A percentile compares a stretch with the other conserved stretches of the same genome.
phyloP scores from a whole-genome alignment of 2,797 vertebrate species.

The Lepus oiostolus region DNA sequence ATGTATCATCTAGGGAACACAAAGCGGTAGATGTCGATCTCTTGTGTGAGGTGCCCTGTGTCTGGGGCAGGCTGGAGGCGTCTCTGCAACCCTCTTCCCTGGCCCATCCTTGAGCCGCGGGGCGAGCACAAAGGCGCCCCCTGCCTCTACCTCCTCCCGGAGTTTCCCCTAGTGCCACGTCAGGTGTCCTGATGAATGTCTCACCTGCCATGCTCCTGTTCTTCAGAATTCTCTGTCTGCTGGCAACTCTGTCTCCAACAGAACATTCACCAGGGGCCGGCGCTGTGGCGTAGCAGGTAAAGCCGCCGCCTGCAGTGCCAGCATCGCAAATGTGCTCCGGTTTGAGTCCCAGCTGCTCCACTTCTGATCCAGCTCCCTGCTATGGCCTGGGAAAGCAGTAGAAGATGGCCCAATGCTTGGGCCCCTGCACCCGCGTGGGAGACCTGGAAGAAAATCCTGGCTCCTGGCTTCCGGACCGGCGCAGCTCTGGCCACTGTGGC shows the following conservation, averaged over 20 bases:
- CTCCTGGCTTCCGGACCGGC: too few species aligned
- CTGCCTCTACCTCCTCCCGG: neutral
- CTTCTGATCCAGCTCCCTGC: too few species aligned
- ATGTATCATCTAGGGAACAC: neutral
- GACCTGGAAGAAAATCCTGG: rapidly evolving
- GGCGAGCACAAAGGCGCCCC: neutral
- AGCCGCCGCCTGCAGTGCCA: too few species aligned
- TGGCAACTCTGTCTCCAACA: neutral
- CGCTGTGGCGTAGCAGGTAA: too few species aligned
- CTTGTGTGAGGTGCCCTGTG: neutral
- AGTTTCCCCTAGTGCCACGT: neutral
- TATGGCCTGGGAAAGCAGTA: too few species aligned
- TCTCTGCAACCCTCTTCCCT: neutral
- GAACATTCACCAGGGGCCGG: neutral
- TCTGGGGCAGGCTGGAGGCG: neutral
- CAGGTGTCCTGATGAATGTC: neutral
- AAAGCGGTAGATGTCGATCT: neutral
- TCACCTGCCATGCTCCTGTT: neutral
- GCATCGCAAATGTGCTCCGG: too few species aligned
- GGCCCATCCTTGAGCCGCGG: neutral
- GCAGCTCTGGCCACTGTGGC: too few species aligned
- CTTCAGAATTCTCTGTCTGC: neutral
- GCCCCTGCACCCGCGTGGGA: too few species aligned
- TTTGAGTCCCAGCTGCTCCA: too few species aligned
- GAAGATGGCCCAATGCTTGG: too few species aligned